Evolutionary conservation across 1,140 invertebrate species (phyloP), one percentile per base, ranked within the genome.

Genomic region (Magallana angulata): DNA sequence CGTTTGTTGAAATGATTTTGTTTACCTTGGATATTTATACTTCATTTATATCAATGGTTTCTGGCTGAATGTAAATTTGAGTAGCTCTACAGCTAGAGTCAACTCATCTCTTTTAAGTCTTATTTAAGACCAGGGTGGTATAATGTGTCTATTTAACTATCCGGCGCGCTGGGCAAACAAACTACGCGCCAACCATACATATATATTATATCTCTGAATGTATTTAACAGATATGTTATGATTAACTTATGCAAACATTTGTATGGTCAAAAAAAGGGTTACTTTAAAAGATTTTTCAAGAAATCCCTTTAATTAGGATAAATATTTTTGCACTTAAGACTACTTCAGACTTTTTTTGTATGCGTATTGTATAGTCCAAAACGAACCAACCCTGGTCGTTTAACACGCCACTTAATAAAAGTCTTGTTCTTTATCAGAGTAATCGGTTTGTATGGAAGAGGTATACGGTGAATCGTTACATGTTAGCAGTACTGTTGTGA

Each of bases 41-140:
- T 76, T 76, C 68, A 76, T 76, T 76, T 30, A 76, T 76, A 76
- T 76, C 68, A 76, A 76, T 76, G 68, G 24, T 76, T 76, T 30
- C 24, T 18, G 68, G 68, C 68, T 76, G 68, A 76, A 76, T 76
- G 68, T 76, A 76, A 76, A 76, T 76, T 76, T 76, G 68, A 9
- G 68, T 36, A 36, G 24, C 68, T 76, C 68, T 76, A 76, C 68
- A 76, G 68, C 24, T 36, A 76, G 68, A 76, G 68, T 76, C 68
- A 76, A 76, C 68, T 76, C 68, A 76, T 76, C 68, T 36, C 68
- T 76, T 76, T 76, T 76, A 76, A 76, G 68, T 76, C 24, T 76
- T 76, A 76, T 76, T 76, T 76, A 76, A 76, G 68, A 76, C 36
- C 68, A 76, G 68, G 68, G 68, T 76, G 68, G 68, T 76, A 30